A percentile compares a stretch with the other conserved stretches of the same genome.
These are phyloP conservation scores for Aphodius granarius DNA, from an alignment of 2,888 invertebrate species.

Conservation along the genomic window DNA sequence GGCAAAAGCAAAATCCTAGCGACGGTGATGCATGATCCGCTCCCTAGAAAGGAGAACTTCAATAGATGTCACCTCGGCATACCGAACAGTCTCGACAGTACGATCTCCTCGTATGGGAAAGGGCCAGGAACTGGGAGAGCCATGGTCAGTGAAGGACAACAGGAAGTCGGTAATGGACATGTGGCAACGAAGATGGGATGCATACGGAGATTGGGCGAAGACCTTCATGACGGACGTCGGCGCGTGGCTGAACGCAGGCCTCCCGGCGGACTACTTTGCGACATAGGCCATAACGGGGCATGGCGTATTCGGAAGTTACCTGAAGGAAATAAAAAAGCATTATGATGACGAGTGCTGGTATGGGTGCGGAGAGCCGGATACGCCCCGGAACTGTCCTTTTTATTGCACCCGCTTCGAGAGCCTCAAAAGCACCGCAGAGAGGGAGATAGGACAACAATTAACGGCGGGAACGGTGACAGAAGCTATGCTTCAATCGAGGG, in stretches of 20 bases:
- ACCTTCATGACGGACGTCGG: neutral
- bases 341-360: conserved; percentile 1
- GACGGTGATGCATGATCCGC: neutral
- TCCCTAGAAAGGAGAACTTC: conserved; percentile 6
- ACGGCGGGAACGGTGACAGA: no score
- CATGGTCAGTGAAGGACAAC: neutral
- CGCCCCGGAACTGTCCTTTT: neutral
- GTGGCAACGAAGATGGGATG: neutral
- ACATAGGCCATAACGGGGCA: conserved; percentile 35
- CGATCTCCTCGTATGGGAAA: neutral
- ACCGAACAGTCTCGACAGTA: conserved; percentile 16
- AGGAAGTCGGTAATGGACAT: neutral
- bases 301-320: conserved; percentile 32
- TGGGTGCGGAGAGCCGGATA: conserved; percentile 1
- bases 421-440: no score
- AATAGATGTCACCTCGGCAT: conserved; percentile 10
- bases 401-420: no score
- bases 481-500: no score
- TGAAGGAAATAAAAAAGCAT: conserved; percentile 26
- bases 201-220: neutral
- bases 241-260: neutral
- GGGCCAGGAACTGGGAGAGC: neutral
- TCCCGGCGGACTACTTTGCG: conserved; percentile 25
- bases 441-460: no score
- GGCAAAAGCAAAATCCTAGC: conserved; percentile 15